Evolutionary conservation across 2,888 invertebrate genomes (phyloP).

Genomic region (Tetropium fuscum): DNA sequence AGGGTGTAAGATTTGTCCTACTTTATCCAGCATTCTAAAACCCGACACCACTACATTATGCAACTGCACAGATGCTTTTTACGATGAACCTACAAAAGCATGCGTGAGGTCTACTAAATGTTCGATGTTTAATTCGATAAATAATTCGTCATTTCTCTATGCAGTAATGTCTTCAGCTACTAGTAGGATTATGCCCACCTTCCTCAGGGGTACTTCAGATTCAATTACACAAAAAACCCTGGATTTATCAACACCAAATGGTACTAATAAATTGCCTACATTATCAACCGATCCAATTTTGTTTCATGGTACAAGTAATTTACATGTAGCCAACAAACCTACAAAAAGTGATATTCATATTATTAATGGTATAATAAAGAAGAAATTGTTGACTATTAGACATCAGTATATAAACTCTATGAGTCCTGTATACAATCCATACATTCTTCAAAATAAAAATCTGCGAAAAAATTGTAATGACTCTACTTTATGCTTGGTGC

Average conservation of each 20-base stretch:
- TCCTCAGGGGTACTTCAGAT: background rate
- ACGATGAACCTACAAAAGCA: background rate
- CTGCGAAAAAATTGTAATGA: slow-evolving; percentile 17
- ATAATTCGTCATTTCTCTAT: background rate
- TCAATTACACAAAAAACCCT: background rate
- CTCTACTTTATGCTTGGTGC: slow-evolving; percentile 9
- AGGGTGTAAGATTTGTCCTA: slow-evolving; percentile 12
- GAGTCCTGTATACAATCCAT: slow-evolving; percentile 22
- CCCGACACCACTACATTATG: background rate
- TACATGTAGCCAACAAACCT: background rate
- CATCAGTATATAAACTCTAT: background rate
- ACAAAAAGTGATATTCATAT: slow-evolving; percentile 26
- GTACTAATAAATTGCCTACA: too few relatives aligned
- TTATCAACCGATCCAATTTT: too few relatives aligned
- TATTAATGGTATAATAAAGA: background rate
- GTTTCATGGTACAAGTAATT: too few relatives aligned
- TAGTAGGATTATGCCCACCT: background rate
- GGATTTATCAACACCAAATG: too few relatives aligned
- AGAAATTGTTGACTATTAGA: slow-evolving; percentile 1
- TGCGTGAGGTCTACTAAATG: slow-evolving; percentile 1
- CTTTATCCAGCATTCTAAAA: background rate
- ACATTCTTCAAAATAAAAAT: slow-evolving; percentile 12
- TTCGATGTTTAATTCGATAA: background rate
- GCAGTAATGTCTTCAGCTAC: background rate
- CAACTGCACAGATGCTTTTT: slow-evolving; percentile 2